These are phyloP conservation scores for Pseudoatta argentina DNA, from an alignment of 1,140 invertebrate species.

Conservation along the genomic window DNA sequence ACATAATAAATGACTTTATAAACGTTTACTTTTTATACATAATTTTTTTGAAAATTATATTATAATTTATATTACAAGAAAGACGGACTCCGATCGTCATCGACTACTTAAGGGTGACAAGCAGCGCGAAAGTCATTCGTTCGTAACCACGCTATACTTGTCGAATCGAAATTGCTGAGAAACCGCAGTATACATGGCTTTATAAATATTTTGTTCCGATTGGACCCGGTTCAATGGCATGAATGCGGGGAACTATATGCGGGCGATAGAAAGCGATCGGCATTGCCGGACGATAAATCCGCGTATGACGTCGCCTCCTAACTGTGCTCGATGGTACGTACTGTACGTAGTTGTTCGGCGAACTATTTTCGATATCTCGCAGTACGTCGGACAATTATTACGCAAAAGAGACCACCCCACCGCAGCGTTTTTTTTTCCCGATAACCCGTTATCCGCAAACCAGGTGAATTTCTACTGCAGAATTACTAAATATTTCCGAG, in stretches of 20 bases:
- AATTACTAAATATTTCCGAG: conserved; percentile 31
- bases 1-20: not conserved
- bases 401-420: conserved; percentile 36
- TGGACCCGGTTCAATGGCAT: conserved; percentile 20
- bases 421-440: conserved; percentile 18
- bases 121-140: conserved; percentile 18
- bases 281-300: conserved; percentile 50
- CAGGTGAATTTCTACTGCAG: conserved; percentile 13
- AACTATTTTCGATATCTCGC: conserved; percentile 63
- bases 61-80: not conserved
- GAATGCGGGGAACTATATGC: conserved; percentile 32
- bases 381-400: conserved; percentile 54
- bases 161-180: conserved; percentile 55
- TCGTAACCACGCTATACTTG: conserved; percentile 51
- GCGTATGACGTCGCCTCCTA: conserved; percentile 34
- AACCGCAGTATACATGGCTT: conserved; percentile 55
- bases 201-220: conserved; percentile 57
- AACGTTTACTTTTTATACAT: not conserved
- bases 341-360: conserved; percentile 20
- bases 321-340: conserved; percentile 35
- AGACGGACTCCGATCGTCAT: conserved; percentile 18
- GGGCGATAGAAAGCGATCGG: conserved; percentile 48
- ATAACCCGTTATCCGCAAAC: conserved; percentile 44
- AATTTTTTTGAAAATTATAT: not conserved
- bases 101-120: conserved; percentile 56